These are phyloP conservation scores for Ammodramus savannarum DNA, from an alignment of 2,113 vertebrate species.

Conservation along the genomic window DNA sequence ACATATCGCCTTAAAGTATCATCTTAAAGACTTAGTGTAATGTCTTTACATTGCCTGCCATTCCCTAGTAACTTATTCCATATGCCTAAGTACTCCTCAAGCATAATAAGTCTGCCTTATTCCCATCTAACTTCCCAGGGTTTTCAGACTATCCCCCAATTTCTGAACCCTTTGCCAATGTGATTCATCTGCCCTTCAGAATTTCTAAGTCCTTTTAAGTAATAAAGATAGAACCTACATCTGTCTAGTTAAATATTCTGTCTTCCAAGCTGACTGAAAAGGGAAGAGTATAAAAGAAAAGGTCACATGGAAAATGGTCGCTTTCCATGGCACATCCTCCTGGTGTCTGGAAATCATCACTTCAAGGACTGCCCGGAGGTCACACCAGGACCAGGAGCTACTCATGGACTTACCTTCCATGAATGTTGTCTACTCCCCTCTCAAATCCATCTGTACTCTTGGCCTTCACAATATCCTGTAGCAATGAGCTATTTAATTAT, in stretches of 20 bases:
- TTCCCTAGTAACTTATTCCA: slow-evolving; percentile 49
- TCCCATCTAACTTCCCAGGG: background rate
- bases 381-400: background rate
- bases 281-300: background rate
- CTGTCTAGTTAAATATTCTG: background rate
- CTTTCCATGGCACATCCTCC: background rate
- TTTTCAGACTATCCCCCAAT: background rate
- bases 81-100: slow-evolving; percentile 21
- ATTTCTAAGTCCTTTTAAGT: background rate
- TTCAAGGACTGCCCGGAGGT: background rate
- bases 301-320: background rate
- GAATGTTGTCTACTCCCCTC: background rate
- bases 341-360: background rate
- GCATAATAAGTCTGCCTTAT: background rate
- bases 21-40: slow-evolving; percentile 50
- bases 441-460: background rate
- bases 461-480: slow-evolving; percentile 20
- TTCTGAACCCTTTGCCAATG: background rate
- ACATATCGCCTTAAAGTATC: background rate
- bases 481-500: background rate
- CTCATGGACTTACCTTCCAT: background rate
- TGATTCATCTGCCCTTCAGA: background rate
- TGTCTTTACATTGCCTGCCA: slow-evolving; percentile 35
- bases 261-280: background rate
- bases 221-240: background rate